Base-by-base conservation (phyloP, 2,113 vertebrate genomes). In the Agapornis roseicollis region DNA sequence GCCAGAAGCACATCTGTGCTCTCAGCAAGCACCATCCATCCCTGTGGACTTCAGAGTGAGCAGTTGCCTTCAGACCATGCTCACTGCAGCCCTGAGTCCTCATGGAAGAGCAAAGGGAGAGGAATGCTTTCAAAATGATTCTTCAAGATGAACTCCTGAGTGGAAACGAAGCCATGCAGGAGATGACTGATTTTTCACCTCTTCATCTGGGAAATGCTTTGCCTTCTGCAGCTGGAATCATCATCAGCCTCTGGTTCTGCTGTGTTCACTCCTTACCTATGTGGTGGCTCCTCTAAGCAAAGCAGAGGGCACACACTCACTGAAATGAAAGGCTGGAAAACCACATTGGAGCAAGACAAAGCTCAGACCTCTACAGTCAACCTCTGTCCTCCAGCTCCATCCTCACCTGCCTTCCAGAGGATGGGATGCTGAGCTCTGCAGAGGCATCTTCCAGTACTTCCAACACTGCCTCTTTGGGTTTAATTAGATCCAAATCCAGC, bases 301-400 rank as follows among this genome's bases (percentile, higher is more conserved):
- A n/a, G 63, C 49, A 22, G 13, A 61, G 33, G 14, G 27, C 41
- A 66, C 37, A 5, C 4, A 1, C 42, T 44, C 6, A 0, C 6
- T 25, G 6, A 28, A 65, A 66, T 4, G 17, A 72, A 66, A 27
- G 15, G n/a, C 12, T 15, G 28, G 46, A 24, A 65, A 77, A 35
- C 27, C 39, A 25, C 0, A 6, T 5, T 24, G 50, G 49, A 71
- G 78, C 1, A 2, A 41, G 44, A 39, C 1, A 1, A 4, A 7
- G 22, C 35, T 41, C 22, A 13, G 7, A 25, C 17, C 39, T 8
- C n/a, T 31, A 44, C 4, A 0, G 42, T 60, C 64, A 60, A 27
- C 29, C 39, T 37, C 66, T n/a, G 44, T 44, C 46, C 61, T 39
- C 25, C 25, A 6, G 63, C 64, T 65, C 71, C 60, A 33, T 37